Base-by-base conservation (phyloP, 2,113 vertebrate species). In the Poecilia latipinna region DNA sequence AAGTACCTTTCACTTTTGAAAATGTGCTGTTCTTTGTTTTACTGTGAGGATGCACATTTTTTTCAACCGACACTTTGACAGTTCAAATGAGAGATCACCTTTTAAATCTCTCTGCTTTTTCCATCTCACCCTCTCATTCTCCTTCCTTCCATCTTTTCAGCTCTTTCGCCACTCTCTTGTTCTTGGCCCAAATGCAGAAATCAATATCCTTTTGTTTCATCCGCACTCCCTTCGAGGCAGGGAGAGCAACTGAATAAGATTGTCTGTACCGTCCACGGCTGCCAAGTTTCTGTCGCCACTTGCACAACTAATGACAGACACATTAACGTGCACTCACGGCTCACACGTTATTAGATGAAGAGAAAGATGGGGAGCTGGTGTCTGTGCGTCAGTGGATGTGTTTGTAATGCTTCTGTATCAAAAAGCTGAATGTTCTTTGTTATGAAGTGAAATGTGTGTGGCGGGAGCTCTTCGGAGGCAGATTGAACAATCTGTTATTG, bases 191-290 rank as follows among this genome's bases (percentile, higher is more conserved):
- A 88, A 89, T 90, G 88, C 88, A 89, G 86, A 90, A 93, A 92
- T 93, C 92, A 29, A 93, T 92, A 90, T 88, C 82, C 90, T 91
- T 92, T 93, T 92, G 91, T 92, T 91, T 92, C 84, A 75, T 67
- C 28, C 8, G 22, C 51, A 57, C 51, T 85, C 77, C 83, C 89
- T 88, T 78, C 8, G 82, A 88, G 90, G 91, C 88, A 84, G 84
- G 70, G 76, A 86, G 88, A 88, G 88, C 73, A 86, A 91, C 90
- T 90, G 90, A 90, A 90, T 90, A 88, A 86, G 90, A 89, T 81
- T 86, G 84, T 88, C 86, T 83, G 76, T 87, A 78, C 79, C 63
- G 80, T 80, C 78, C 24, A 29, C 26, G 66, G 74, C 82, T 89
- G 92, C 92, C 92, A 93, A 87, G 54, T 82, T 91, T 87, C 90